Percentiles rank a stretch among this genome's conserved stretches.
These are phyloP conservation scores for Morpho deidamia DNA, from an alignment of 2,888 invertebrate genomes.

Conservation along the genomic window DNA sequence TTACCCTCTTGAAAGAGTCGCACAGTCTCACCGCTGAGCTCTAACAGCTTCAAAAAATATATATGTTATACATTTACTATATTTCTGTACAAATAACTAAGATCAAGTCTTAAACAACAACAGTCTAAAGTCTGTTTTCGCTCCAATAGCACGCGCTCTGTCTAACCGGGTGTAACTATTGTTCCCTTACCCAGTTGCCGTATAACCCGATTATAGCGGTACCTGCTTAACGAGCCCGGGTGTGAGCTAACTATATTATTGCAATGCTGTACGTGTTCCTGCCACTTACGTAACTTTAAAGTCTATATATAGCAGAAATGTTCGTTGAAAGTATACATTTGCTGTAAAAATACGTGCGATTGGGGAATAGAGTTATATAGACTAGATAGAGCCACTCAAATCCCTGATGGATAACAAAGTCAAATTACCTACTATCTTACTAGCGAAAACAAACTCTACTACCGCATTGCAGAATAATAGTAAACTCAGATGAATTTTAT, in stretches of 20 bases:
- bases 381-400: no score
- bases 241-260: slow-evolving; percentile 34
- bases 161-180: slow-evolving; percentile 14
- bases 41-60: no score
- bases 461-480: no score
- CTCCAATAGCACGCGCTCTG: background rate
- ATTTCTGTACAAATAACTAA: background rate
- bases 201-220: slow-evolving; percentile 43
- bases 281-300: background rate
- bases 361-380: no score
- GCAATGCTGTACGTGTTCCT: background rate
- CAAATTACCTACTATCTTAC: no score
- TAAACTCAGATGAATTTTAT: no score
- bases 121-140: background rate
- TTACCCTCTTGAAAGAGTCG: no score
- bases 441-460: no score
- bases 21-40: no score
- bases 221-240: slow-evolving; percentile 37
- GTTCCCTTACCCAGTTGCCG: slow-evolving; percentile 21
- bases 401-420: no score
- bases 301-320: background rate
- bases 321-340: background rate
- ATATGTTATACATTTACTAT: no score
- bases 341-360: background rate
- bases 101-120: background rate